Conservation (phyloP, 2,113 vertebrate species). For the Chaetops frenatus region DNA sequence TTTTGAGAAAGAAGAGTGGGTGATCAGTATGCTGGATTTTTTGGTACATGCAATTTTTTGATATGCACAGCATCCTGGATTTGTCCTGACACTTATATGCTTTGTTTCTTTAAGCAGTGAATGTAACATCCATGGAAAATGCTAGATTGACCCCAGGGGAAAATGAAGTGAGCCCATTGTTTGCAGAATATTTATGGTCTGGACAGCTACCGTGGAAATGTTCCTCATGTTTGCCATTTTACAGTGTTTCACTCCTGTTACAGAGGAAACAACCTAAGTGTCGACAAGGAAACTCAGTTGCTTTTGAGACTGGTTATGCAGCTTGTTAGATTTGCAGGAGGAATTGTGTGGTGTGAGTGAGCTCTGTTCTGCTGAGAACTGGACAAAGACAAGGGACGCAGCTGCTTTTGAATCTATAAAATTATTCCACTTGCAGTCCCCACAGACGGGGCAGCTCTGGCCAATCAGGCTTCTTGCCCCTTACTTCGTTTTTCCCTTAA, state of each 20-base stretch:
- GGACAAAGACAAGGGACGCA: slow-evolving; percentile 49
- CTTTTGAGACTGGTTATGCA: not conserved
- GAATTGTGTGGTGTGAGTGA: not conserved
- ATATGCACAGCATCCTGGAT: not conserved
- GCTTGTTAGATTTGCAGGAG: not conserved
- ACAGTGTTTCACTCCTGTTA: not conserved
- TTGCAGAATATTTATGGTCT: slow-evolving; percentile 18
- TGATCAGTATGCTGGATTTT: not conserved
- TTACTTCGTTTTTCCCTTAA: slow-evolving; percentile 54
- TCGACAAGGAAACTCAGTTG: not conserved
- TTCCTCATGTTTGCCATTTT: not conserved
- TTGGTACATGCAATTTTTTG: not conserved
- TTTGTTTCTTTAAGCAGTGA: slow-evolving; percentile 34
- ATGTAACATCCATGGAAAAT: slow-evolving; percentile 12
- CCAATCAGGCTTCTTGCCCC: slow-evolving; percentile 51
- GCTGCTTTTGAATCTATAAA: slow-evolving; percentile 35
- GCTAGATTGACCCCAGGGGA: not conserved
- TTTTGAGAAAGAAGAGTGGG: not conserved
- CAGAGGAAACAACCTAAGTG: not conserved
- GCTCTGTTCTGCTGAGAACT: not conserved
- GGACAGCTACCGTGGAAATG: not conserved
- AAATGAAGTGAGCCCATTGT: not conserved
- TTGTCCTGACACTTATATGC: not conserved
- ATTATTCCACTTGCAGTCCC: slow-evolving; percentile 39
- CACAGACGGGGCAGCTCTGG: slow-evolving; percentile 21